Percentiles rank a stretch among this genome's conserved stretches.
These are phyloP conservation scores for Lutraria rhynchaena DNA, from an alignment of 1,140 invertebrate species.

Conservation along the genomic window DNA sequence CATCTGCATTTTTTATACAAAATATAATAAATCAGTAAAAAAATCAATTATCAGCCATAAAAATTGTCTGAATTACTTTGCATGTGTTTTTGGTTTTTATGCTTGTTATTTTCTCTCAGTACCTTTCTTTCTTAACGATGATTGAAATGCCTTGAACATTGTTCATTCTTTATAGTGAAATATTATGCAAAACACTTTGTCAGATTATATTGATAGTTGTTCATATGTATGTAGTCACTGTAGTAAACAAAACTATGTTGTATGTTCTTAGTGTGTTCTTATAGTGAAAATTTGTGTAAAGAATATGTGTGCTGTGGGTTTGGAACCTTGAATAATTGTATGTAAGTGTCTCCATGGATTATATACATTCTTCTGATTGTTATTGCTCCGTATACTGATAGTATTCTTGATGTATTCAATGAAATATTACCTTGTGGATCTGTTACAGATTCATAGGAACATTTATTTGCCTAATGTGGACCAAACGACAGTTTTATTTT, in stretches of 20 bases:
- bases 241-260: not conserved
- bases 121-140: slow-evolving; percentile 4
- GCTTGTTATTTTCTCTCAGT: slow-evolving; percentile 28
- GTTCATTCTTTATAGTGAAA: too few relatives aligned
- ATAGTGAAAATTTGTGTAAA: not conserved
- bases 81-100: slow-evolving; percentile 6
- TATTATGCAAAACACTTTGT: too few relatives aligned
- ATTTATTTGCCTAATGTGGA: slow-evolving; percentile 12
- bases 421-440: slow-evolving; percentile 13
- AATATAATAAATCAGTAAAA: slow-evolving; percentile 1
- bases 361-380: not conserved
- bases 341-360: too few relatives aligned
- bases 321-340: too few relatives aligned
- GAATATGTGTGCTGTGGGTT: not conserved
- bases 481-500: slow-evolving; percentile 14
- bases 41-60: slow-evolving; percentile 15
- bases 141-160: slow-evolving; percentile 26
- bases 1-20: slow-evolving; percentile 57
- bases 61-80: slow-evolving; percentile 22
- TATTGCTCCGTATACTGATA: not conserved
- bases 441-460: slow-evolving; percentile 1
- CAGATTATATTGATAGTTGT: not conserved
- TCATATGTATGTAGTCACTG: not conserved
- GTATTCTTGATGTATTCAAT: not conserved
- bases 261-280: not conserved